Base-by-base conservation (phyloP, 2,113 vertebrate genomes). In the Gulo gulo region DNA sequence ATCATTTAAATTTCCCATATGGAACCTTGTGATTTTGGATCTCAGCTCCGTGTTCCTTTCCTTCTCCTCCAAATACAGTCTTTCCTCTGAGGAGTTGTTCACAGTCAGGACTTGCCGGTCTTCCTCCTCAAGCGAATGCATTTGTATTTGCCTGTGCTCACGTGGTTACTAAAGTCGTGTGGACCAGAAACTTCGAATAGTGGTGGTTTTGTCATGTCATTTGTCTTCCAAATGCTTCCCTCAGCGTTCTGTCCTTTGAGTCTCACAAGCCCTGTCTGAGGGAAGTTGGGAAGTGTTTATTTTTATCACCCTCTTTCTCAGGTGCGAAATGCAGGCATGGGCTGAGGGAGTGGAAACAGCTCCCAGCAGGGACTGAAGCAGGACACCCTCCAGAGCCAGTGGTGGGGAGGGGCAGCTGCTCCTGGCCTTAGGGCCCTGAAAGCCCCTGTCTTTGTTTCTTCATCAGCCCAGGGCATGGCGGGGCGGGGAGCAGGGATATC, bases 1-100 rank as follows among this genome's bases (percentile, higher is more conserved):
- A 86, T 87, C 36, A 80, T 82, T 83, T 81, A 57, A 47, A 82
- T 79, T 86, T 91, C 83, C 86, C 92, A 90, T 89, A 76, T 78
- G 69, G 76, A 95, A 82, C 52, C 47, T 65, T 2, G 24, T 55
- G 67, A 42, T 94, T 95, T 94, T 94, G 59, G 81, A 91, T 82
- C n/a, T 78, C 59, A 84, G 50, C 23, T 42, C 6, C 7, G 12
- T 47, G 39, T 14, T 91, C 45, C 80, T 94, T 85, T 83, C 21
- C 52, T 36, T 61, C 29, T 61, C 21, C 2, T 52, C 69, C 71
- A 88, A 85, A 74, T 63, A 69, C 74, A 50, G 45, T 34, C 45
- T 78, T 71, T 81, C 13, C 0, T 83, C 59, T 63, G 79, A 89
- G 90, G 52, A 89, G 24, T 16, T 61, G 88, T 78, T 69, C 50